phyloP scores from a whole-genome alignment of 2,888 invertebrate genomes.

The Caenorhabditis doughertyi region DNA sequence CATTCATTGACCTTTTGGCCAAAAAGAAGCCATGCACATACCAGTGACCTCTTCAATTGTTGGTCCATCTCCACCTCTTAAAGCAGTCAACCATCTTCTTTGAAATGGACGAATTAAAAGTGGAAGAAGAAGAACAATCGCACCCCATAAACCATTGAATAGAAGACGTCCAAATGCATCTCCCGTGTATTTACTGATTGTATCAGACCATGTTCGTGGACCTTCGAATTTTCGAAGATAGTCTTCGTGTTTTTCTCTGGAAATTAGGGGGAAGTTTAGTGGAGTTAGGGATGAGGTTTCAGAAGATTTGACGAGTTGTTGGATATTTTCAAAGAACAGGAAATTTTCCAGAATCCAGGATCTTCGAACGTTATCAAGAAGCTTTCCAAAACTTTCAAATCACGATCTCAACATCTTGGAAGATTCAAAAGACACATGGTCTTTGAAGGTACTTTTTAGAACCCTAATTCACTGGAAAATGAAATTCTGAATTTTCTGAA shows the following conservation, averaged over 20 bases:
- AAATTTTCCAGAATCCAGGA: no score
- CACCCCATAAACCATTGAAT: slow-evolving; percentile 55
- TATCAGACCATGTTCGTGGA: slow-evolving; percentile 61
- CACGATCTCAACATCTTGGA: no score
- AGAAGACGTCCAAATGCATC: slow-evolving; percentile 64
- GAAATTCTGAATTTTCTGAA: no score
- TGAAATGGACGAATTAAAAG: slow-evolving; percentile 62
- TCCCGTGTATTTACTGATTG: slow-evolving; percentile 60
- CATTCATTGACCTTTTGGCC: neutral
- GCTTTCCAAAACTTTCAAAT: no score
- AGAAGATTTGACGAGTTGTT: neutral
- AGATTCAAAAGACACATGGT: no score
- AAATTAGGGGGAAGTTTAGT: neutral
- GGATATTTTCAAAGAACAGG: neutral
- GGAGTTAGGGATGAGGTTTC: neutral
- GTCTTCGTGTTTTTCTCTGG: slow-evolving; percentile 60
- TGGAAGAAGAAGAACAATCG: slow-evolving; percentile 55
- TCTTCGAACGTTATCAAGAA: no score
- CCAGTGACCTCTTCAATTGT: slow-evolving; percentile 66
- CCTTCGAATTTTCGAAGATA: slow-evolving; percentile 45
- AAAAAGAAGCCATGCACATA: slow-evolving; percentile 62
- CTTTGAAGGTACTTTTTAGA: no score
- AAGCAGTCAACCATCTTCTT: slow-evolving; percentile 54
- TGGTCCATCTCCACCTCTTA: slow-evolving; percentile 54
- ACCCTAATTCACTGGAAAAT: no score